These are phyloP conservation scores for Omphaloscelis lunosa DNA, from an alignment of 2,888 invertebrate genomes.

Conservation along the genomic window DNA sequence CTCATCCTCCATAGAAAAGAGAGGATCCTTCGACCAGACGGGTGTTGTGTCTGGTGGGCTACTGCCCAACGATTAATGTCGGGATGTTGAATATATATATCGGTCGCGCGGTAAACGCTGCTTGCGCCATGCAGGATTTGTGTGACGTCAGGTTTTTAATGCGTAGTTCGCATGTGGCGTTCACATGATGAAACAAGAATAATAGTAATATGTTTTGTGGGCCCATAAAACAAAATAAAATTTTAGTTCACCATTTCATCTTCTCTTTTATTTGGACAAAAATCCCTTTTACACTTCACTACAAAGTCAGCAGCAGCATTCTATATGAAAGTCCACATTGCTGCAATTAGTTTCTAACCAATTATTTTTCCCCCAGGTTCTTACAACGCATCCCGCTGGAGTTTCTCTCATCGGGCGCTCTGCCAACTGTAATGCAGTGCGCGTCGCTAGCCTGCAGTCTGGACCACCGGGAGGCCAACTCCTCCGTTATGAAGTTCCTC, in stretches of 20 bases:
- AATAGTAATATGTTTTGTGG: neutral
- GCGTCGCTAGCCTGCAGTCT: constrained; percentile 95
- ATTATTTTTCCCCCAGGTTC: constrained; percentile 89
- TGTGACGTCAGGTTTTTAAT: no score
- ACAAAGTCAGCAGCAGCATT: neutral
- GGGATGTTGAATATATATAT: no score
- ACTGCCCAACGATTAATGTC: no score
- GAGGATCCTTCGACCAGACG: no score
- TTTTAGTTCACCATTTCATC: neutral
- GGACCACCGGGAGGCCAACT: constrained; percentile 98
- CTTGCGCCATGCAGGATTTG: no score
- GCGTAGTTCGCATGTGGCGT: no score
- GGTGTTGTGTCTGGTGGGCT: no score
- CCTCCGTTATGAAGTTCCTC: constrained; percentile 99
- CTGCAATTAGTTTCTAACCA: neutral
- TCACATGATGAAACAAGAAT: no score
- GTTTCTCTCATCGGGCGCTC: constrained; percentile 94
- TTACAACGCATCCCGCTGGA: constrained; percentile 96
- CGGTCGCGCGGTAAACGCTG: no score
- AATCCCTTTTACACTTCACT: no score
- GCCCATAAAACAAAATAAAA: neutral
- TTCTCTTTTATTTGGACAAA: neutral
- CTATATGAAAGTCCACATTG: neutral
- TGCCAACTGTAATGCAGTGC: constrained; percentile 95
- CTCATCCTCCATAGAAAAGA: no score